phyloP scores from a whole-genome alignment of 2,888 invertebrate species.

The Archips crataeganus region DNA sequence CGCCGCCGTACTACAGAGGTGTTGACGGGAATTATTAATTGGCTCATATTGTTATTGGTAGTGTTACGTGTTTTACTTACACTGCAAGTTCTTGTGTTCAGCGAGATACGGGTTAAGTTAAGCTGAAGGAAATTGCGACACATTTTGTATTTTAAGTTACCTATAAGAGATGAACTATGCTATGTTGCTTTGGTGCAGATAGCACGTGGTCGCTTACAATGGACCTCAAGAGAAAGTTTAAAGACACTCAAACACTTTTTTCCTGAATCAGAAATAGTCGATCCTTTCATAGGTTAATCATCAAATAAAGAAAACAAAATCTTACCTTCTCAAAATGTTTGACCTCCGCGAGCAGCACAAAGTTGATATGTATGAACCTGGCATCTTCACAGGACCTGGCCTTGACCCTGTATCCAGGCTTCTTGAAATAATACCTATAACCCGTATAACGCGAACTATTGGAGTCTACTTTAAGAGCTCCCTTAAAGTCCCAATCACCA shows the following conservation, averaged over 20 bases:
- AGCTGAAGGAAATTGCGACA: background rate
- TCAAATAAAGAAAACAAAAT: constrained; percentile 32
- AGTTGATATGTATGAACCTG: constrained; percentile 88
- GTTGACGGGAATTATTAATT: constrained; percentile 26
- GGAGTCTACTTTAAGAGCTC: constrained; percentile 76
- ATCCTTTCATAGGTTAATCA: no score
- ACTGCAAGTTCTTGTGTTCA: background rate
- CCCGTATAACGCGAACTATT: constrained; percentile 82
- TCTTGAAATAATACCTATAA: constrained; percentile 75
- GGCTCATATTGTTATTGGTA: constrained; percentile 19
- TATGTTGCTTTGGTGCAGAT: no score
- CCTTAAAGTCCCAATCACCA: constrained; percentile 77
- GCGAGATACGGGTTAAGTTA: background rate
- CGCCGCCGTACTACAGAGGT: constrained; percentile 21
- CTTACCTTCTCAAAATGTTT: constrained; percentile 89
- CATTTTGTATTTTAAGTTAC: no score
- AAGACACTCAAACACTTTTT: no score
- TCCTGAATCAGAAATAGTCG: no score
- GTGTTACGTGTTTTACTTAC: constrained; percentile 2
- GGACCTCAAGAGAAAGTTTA: no score
- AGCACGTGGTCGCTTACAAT: no score
- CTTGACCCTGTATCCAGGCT: constrained; percentile 72
- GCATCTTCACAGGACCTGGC: constrained; percentile 86
- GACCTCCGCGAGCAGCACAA: constrained; percentile 86
- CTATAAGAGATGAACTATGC: no score